A percentile compares a stretch with the other conserved stretches of the same genome.
phyloP scores from a whole-genome alignment of 2,113 vertebrate species.

The Gasterosteus nipponicus region DNA sequence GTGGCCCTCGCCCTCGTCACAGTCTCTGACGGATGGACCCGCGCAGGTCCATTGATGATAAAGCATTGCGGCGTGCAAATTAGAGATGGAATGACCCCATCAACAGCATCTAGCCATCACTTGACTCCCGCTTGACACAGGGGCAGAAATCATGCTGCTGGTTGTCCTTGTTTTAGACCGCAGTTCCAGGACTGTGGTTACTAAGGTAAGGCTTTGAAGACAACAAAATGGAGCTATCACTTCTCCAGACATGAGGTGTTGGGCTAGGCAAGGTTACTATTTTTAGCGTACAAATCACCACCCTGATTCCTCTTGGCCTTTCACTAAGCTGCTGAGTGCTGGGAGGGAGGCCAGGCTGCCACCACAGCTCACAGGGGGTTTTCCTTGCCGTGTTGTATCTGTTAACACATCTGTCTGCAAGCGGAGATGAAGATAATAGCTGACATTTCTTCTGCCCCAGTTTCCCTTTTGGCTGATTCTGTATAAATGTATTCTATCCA shows the following conservation, averaged over 20 bases:
- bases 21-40: constrained; percentile 7
- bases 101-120: background rate
- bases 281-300: constrained; percentile 72
- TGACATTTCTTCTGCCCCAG: constrained; percentile 23
- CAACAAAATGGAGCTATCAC: constrained; percentile 53
- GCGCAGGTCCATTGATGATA: background rate
- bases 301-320: constrained; percentile 73
- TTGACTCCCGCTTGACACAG: background rate
- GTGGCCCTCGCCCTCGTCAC: constrained; percentile 8
- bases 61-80: background rate
- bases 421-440: constrained; percentile 37
- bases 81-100: constrained; percentile 1
- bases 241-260: constrained; percentile 57
- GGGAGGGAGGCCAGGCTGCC: constrained; percentile 66
- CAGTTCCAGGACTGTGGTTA: constrained; percentile 12
- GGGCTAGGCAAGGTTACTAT: constrained; percentile 61
- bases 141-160: background rate
- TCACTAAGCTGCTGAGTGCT: constrained; percentile 74
- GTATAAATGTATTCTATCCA: constrained; percentile 6
- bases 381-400: constrained; percentile 58
- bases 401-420: constrained; percentile 61
- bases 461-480: constrained; percentile 19
- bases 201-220: constrained; percentile 19
- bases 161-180: background rate
- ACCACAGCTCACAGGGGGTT: constrained; percentile 60